Conservation (phyloP, 2,888 invertebrate species). For the Hirudinaria manillensis region DNA sequence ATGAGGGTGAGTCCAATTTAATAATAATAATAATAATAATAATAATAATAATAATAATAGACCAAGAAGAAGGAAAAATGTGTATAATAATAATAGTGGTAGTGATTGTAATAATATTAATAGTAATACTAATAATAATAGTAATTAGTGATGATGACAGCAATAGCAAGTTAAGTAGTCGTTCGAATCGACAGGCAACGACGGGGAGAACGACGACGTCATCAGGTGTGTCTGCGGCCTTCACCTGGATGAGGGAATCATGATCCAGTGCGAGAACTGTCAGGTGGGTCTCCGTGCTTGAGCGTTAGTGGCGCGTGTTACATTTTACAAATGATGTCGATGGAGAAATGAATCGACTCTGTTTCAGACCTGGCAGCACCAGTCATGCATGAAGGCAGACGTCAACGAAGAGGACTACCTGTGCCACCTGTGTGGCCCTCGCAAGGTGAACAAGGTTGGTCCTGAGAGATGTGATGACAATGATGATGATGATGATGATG, state of each 20-base stretch:
- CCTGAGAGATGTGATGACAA: no score
- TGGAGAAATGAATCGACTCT: background rate
- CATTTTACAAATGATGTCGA: background rate
- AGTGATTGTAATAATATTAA: no score
- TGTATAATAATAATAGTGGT: no score
- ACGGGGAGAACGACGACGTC: conserved; percentile 15
- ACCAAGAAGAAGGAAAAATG: no score
- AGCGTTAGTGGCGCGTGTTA: background rate
- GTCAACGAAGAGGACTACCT: background rate
- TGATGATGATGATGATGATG: no score
- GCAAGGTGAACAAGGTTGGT: background rate
- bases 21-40: no score
- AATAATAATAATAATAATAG: no score
- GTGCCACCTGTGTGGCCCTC: conserved; percentile 5
- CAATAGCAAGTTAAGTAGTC: no score
- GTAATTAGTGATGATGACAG: no score
- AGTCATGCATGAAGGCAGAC: conserved; percentile 11
- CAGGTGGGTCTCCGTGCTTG: background rate
- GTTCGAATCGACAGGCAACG: background rate
- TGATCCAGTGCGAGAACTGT: conserved; percentile 14
- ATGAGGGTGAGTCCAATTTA: no score
- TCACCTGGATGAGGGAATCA: conserved; percentile 5
- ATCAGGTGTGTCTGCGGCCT: conserved; percentile 21
- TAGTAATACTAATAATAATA: no score
- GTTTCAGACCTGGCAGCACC: conserved; percentile 16